These are phyloP conservation scores for Lindbergichthys nudifrons DNA, from an alignment of 2,797 vertebrate species.

Conservation along the genomic window DNA sequence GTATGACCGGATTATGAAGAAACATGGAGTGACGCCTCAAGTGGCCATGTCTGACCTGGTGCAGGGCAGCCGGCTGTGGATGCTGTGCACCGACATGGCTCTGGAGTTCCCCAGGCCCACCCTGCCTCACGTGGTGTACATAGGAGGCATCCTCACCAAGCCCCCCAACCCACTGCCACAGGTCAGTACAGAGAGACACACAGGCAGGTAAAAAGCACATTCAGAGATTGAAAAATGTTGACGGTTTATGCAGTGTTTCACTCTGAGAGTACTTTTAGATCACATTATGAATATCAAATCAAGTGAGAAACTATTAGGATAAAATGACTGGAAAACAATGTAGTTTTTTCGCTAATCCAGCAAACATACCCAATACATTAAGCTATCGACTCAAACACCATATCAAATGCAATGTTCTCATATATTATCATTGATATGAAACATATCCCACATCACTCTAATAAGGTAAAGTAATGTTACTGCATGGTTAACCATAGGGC, in stretches of 20 bases:
- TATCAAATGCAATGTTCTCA: neutral
- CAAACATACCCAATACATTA: constrained; percentile 1
- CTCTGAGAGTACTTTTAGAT: neutral
- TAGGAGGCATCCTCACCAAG: constrained; percentile 97
- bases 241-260: neutral
- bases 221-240: neutral
- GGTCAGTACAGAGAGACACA: constrained; percentile 85
- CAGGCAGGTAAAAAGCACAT: neutral
- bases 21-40: constrained; percentile 88
- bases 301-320: neutral
- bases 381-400: neutral
- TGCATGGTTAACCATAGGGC: neutral
- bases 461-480: neutral
- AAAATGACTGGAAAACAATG: neutral
- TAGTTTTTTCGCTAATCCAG: neutral
- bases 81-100: constrained; percentile 97
- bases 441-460: neutral
- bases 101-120: constrained; percentile 98
- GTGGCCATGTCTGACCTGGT: constrained; percentile 95
- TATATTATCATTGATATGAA: neutral
- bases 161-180: constrained; percentile 92
- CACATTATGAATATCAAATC: neutral
- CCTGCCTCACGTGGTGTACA: constrained; percentile 96
- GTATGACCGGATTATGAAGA: constrained; percentile 96
- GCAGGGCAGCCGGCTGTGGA: constrained; percentile 95